Base-by-base conservation (phyloP, 2,797 vertebrate species). In the Kryptopterus vitreolus region DNA sequence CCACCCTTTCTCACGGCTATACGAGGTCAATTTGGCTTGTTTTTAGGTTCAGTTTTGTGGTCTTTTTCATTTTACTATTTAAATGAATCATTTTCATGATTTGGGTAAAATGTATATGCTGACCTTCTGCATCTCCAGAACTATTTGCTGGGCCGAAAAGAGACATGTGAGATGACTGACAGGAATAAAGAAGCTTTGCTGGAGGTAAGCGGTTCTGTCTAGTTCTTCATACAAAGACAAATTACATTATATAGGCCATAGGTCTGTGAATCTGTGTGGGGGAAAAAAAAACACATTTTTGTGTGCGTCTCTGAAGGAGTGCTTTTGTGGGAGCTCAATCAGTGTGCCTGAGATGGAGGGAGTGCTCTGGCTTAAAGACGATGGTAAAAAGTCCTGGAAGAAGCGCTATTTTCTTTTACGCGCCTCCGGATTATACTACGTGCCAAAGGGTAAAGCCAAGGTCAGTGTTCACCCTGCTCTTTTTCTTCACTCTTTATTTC, bases 311-410 rank as follows among this genome's bases (percentile, higher is more conserved):
- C 38, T 88, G 66, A 85, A 99, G 98, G 98, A 99, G 89, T 98
- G 97, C 90, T 99, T 99, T 65, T 96, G 97, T 85, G 96, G 97
- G 85, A 97, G 94, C 87, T 96, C 96, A 2, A 95, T 99, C 82
- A 97, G 96, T 0, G 96, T 99, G 38, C 98, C 98, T 50, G 98
- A 99, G 93, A 98, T 99, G 89, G 98, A 99, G 87, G 98, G 98
- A 57, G 93, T 98, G 38, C 85, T 99, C 83, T 99, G 97, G 97
- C 92, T 99, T 79, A 99, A 99, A 85, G 98, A 99, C 71, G 98
- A 99, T 50, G 97, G 97, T 65, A 99, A 98, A 87, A 99, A 99
- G 89, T 99, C 97, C 1, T 99, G 98, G 98, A 99, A 99, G 91
- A 99, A 99, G 81, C 96, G 98, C 69, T 99, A 99, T 87, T 99